These are phyloP conservation scores for Ylistrum balloti DNA, from an alignment of 1,140 invertebrate genomes.

Conservation along the genomic window DNA sequence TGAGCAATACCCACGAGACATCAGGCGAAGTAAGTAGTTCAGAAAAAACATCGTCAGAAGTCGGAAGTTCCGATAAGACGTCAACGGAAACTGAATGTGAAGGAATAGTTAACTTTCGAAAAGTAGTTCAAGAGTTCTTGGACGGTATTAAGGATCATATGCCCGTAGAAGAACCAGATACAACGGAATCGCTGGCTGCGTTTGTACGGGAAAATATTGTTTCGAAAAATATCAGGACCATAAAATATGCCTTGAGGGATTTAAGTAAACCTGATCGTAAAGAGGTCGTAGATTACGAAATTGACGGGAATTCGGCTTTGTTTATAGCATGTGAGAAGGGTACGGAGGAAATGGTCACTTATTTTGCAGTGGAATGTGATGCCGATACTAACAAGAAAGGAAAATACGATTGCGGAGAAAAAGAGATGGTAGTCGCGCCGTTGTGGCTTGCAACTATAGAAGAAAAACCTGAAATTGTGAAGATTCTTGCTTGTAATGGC, in stretches of 20 bases:
- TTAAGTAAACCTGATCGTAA: conserved; percentile 36
- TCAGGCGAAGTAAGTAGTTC: background rate
- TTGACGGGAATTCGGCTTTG: conserved; percentile 48
- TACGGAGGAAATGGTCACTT: conserved; percentile 43
- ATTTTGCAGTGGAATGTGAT: conserved; percentile 47
- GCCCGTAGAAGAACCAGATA: conserved; percentile 43
- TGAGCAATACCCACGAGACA: background rate
- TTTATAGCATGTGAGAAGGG: conserved; percentile 52
- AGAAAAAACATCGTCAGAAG: background rate
- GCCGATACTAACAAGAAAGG: conserved; percentile 42
- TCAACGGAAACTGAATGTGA: background rate
- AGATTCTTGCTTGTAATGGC: conserved; percentile 47
- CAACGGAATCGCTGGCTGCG: conserved; percentile 32
- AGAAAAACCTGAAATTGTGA: conserved; percentile 41
- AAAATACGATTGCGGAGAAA: background rate
- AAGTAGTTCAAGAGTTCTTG: background rate
- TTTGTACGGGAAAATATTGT: conserved; percentile 48
- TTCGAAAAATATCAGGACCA: conserved; percentile 42
- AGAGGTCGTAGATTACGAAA: conserved; percentile 41
- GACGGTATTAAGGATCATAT: background rate
- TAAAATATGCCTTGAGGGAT: conserved; percentile 27
- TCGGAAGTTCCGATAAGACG: background rate
- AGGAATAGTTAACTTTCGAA: background rate
- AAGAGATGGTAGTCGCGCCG: conserved; percentile 43
- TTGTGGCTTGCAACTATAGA: conserved; percentile 45